A percentile compares a stretch with the other conserved stretches of the same genome.
phyloP scores from a whole-genome alignment of 1,140 invertebrate genomes.

The Drosophila ironensis region DNA sequence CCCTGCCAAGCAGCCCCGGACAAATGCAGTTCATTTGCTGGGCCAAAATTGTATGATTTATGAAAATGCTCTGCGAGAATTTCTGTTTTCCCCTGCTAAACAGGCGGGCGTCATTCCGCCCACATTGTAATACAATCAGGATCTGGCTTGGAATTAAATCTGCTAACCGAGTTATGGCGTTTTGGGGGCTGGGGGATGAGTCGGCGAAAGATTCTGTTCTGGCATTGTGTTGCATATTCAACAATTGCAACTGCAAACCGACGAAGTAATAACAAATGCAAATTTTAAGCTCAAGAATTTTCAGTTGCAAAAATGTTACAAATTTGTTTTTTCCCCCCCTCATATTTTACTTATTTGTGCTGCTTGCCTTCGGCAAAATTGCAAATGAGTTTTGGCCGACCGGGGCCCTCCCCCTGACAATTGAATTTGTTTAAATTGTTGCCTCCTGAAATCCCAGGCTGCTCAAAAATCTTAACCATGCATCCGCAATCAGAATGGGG shows the following conservation, averaged over 20 bases:
- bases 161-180: constrained; percentile 46
- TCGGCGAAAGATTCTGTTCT: background rate
- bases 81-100: constrained; percentile 13
- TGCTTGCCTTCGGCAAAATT: constrained; percentile 33
- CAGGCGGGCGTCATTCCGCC: constrained; percentile 24
- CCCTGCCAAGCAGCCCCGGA: constrained; percentile 2
- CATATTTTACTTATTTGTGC: constrained; percentile 23
- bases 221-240: constrained; percentile 72
- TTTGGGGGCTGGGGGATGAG: background rate
- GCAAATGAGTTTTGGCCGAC: constrained; percentile 52
- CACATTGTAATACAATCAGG: constrained; percentile 67
- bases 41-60: constrained; percentile 54
- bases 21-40: constrained; percentile 35
- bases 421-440: constrained; percentile 76
- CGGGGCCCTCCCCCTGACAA: constrained; percentile 21
- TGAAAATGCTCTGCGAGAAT: constrained; percentile 35
- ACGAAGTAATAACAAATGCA: constrained; percentile 79
- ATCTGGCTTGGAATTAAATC: constrained; percentile 63
- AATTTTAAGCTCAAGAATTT: constrained; percentile 76
- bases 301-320: constrained; percentile 55
- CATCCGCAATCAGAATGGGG: constrained; percentile 36
- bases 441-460: constrained; percentile 19
- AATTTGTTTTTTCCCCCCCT: constrained; percentile 22
- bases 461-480: constrained; percentile 10
- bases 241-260: constrained; percentile 67